Evolutionary conservation across 1,140 invertebrate species (phyloP), one percentile per base, ranked within the genome.

Genomic region (Trissolcus basalis): DNA sequence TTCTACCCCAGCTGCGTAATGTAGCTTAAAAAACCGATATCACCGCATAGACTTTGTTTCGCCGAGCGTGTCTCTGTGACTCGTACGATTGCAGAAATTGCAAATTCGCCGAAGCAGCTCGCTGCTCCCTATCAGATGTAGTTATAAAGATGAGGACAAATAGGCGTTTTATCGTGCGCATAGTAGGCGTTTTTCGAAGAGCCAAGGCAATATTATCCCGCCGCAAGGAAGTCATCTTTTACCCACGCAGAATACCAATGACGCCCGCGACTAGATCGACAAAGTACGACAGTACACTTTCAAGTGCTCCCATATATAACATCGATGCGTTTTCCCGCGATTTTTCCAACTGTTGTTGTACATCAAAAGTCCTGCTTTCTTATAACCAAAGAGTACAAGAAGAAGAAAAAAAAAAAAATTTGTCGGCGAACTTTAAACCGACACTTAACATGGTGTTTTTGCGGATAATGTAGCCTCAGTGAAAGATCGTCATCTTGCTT

Each of bases 241-340:
- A 87, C 86, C 82, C 80, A 80, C 69, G 16, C 65, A 74, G 86
- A 88, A 88, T 88, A 87, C 78, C 81, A 86, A 86, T 84, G 84
- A 78, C 48, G 77, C 63, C n/a, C 11, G 58, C 27, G 19, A 27
- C 53, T 55, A 75, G 65, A 70, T 67, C 77, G 61, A 74, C 73
- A 78, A 78, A 73, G 65, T 73, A 70, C 67, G 63, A 16, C 60
- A 48, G 64, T 73, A 73, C 68, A 60, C 60, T 69, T 69, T 51
- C 59, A 63, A 64, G 54, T 65, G 76, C 69, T 53, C 64, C 69
- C 75, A 68, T 77, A n/a, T n/a, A 78, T 27, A 27, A 65, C 76
- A 65, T 65, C 61, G 61, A 70, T 78, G 76, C 76, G 61, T 65
- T 73, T 73, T 77, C 71, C 63, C 51, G 43, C 44, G 48, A 51